Evolutionary conservation across 2,888 invertebrate genomes (phyloP), one percentile per base, ranked within the genome.

Genomic region (Nebria salina): DNA sequence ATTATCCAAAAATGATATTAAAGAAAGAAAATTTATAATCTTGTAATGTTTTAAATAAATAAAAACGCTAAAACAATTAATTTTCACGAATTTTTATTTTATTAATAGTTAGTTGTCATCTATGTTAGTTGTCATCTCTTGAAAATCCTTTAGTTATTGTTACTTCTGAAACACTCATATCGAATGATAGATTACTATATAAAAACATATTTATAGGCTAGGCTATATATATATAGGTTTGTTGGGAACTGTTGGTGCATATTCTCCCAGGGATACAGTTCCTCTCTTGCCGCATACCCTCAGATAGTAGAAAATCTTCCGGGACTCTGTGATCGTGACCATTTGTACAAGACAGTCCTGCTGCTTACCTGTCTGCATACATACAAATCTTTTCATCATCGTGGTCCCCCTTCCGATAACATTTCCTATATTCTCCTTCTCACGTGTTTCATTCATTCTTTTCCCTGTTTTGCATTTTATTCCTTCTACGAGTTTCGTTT

Each of bases 401-500:
- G 8, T 26, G 26, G 70, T 70, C 25, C 70, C 13, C 20, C 13
- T 20, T 5, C 70, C 70, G 20, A 11, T 4, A 26, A 11, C 15
- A 26, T 11, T 70, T 34, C 25, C 70, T 26, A 34, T 70, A 34
- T 70, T 25, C 15, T 73, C 73, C 73, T 43, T 13, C 42, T 73
- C 73, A 73, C 41, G 73, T 73, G 73, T 73, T 13, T 42, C 41
- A 34, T 73, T 73, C 73, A 43, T 73, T 70, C 70, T 70, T 70
- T 70, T 34, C 4, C 70, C 70, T 6, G 20, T 70, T 34, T 25
- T 70, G 15, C 70, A 15, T 70, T 20, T 15, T 20, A 26, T 34
- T 73, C n/a, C 42, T 11, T 73, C 43, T 42, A 42, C 41, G 11
- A 11, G 34, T 42, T 11, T 73, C 73, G 26, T 9, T 73, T 15